Conservation (phyloP, 2,797 vertebrate species). For the Vipera ursinii region DNA sequence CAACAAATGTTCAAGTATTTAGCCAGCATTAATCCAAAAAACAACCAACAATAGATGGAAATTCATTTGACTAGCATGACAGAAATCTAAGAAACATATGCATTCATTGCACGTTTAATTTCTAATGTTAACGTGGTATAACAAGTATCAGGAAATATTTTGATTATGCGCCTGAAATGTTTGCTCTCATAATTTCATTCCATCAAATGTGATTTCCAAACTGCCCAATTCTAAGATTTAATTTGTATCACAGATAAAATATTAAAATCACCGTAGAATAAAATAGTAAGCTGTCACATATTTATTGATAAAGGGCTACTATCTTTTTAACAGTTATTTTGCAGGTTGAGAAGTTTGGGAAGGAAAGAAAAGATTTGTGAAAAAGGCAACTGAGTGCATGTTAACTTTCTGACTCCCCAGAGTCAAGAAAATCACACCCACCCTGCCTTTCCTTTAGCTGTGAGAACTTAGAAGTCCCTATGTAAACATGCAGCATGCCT, state of each 20-base stretch:
- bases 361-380: not conserved
- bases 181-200: not conserved
- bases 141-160: conserved; percentile 6
- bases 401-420: conserved; percentile 23
- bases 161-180: not conserved
- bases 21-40: not conserved
- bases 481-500: conserved; percentile 64
- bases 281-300: conserved; percentile 12
- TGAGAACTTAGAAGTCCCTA: conserved; percentile 36
- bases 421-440: conserved; percentile 3
- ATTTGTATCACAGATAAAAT: not conserved
- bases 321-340: conserved; percentile 27
- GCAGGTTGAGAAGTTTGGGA: not conserved
- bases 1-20: conserved; percentile 1
- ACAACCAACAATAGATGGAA: conserved; percentile 15
- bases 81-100: not conserved
- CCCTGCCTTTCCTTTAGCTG: not conserved
- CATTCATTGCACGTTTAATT: not conserved
- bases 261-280: conserved; percentile 31
- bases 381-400: not conserved
- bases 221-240: not conserved
- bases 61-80: not conserved
- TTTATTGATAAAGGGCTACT: not conserved
- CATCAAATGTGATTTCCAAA: not conserved
- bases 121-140: conserved; percentile 4